Evolutionary conservation across 2,113 vertebrate genomes (phyloP).

Genomic region (Amia ocellicauda): DNA sequence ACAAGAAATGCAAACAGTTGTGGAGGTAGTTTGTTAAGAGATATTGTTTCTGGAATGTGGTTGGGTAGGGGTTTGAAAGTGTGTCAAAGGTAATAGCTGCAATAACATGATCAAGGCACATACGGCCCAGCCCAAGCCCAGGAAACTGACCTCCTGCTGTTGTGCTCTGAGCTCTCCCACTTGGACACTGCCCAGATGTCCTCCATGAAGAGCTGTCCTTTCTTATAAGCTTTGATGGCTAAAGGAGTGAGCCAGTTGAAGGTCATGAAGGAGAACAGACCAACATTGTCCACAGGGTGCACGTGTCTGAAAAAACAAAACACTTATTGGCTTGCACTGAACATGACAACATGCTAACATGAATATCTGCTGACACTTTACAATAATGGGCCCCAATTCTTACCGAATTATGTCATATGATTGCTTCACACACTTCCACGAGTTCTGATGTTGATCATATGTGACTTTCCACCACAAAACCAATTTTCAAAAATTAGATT

Average conservation of each 20-base stretch:
- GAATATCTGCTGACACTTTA: no score
- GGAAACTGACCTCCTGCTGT: constrained; percentile 75
- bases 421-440: no score
- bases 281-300: constrained; percentile 86
- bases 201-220: constrained; percentile 78
- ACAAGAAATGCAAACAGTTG: no score
- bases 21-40: no score
- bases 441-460: no score
- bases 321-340: background rate
- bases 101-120: background rate
- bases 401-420: no score
- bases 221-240: constrained; percentile 70
- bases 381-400: no score
- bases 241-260: constrained; percentile 88
- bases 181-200: constrained; percentile 83
- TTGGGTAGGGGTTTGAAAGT: no score
- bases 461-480: no score
- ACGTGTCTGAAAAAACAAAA: constrained; percentile 59
- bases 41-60: no score
- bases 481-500: no score
- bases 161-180: constrained; percentile 79
- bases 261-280: constrained; percentile 90
- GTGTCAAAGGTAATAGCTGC: background rate
- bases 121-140: background rate
- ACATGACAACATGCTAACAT: no score